A percentile compares a stretch with the other conserved stretches of the same genome.
Evolutionary conservation across 2,797 vertebrate genomes (phyloP).

Genomic region (Pseudomugil tenellus): DNA sequence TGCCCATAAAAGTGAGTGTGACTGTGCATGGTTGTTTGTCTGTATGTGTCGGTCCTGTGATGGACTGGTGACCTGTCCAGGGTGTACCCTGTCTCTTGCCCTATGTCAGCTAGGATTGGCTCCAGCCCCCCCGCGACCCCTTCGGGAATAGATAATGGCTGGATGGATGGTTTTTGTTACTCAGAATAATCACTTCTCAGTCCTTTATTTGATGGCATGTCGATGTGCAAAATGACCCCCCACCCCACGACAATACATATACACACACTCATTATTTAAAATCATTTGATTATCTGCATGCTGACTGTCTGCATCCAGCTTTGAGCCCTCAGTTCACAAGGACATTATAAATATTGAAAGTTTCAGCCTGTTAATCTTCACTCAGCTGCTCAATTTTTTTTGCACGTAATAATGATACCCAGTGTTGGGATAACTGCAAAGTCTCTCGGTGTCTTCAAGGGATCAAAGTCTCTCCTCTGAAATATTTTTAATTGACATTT

Average conservation of each 20-base stretch:
- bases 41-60: no score
- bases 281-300: not conserved
- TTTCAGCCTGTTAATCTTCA: slow-evolving; percentile 20
- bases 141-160: no score
- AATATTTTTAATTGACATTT: slow-evolving; percentile 59
- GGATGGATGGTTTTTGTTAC: no score
- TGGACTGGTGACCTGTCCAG: no score
- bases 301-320: slow-evolving; percentile 8
- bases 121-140: no score
- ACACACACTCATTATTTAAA: slow-evolving; percentile 1
- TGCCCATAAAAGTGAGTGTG: no score
- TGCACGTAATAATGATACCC: slow-evolving; percentile 32
- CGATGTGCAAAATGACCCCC: not conserved
- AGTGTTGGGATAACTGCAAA: slow-evolving; percentile 39
- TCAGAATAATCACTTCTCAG: no score
- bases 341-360: slow-evolving; percentile 36
- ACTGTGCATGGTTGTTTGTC: no score
- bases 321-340: slow-evolving; percentile 21
- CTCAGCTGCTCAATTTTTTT: slow-evolving; percentile 36
- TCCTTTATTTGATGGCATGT: not conserved
- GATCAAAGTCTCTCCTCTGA: slow-evolving; percentile 32
- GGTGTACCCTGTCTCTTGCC: no score
- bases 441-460: slow-evolving; percentile 30
- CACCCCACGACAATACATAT: no score
- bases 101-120: no score